Conservation (phyloP, 2,888 invertebrate species). For the Pemphredon lugubris region DNA sequence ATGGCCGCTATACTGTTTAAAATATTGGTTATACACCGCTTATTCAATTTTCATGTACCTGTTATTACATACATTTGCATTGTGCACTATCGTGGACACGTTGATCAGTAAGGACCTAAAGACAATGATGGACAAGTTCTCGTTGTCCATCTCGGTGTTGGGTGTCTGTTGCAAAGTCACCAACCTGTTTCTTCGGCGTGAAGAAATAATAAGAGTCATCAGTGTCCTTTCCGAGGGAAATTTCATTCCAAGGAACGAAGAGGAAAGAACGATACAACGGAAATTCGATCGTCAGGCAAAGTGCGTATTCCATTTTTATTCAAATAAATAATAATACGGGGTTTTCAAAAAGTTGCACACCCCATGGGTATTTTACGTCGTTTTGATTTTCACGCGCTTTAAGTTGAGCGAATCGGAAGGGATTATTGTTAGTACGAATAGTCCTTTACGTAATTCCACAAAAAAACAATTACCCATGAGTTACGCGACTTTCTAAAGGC, state of each 20-base stretch:
- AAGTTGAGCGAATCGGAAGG: too few species aligned
- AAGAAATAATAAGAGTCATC: conserved; percentile 37
- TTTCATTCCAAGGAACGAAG: conserved; percentile 44
- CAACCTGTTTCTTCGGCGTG: conserved; percentile 52
- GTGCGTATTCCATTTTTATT: conserved; percentile 39
- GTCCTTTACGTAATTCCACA: too few species aligned
- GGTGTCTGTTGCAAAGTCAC: conserved; percentile 58
- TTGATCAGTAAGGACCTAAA: conserved; percentile 38
- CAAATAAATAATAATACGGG: neutral
- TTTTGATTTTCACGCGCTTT: too few species aligned
- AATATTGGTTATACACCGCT: conserved; percentile 44
- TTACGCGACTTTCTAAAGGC: too few species aligned
- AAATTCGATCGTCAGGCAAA: conserved; percentile 52
- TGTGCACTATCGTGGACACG: conserved; percentile 40
- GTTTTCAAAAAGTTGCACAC: neutral
- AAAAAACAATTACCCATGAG: too few species aligned
- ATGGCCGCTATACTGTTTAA: conserved; percentile 35
- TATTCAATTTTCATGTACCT: conserved; percentile 47
- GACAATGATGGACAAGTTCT: conserved; percentile 54
- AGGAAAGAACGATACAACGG: conserved; percentile 48
- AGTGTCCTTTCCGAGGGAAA: conserved; percentile 40
- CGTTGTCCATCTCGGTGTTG: conserved; percentile 56
- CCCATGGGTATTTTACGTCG: neutral
- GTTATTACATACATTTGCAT: conserved; percentile 29
- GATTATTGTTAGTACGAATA: too few species aligned